These are phyloP conservation scores for Hylaea fasciaria DNA, from an alignment of 2,888 invertebrate genomes.

Conservation along the genomic window DNA sequence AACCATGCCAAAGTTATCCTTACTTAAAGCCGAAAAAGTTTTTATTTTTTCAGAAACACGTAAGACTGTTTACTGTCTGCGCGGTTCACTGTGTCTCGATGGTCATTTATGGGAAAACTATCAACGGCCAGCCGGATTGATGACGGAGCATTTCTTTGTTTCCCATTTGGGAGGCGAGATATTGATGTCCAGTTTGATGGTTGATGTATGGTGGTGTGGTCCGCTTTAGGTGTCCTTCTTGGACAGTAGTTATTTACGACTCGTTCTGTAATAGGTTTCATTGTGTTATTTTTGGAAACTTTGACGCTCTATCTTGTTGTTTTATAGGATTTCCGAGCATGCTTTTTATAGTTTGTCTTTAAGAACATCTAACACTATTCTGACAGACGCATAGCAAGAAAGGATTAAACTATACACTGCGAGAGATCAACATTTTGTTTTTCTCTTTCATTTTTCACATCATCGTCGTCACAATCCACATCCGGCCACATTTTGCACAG, in stretches of 20 bases:
- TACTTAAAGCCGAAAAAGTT: too few relatives aligned
- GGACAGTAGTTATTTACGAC: conserved; percentile 3
- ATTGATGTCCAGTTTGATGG: conserved; percentile 53
- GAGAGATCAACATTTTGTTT: too few relatives aligned
- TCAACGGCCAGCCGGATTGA: conserved; percentile 71
- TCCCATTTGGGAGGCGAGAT: conserved; percentile 56
- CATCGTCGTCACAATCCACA: too few relatives aligned
- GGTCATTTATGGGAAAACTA: conserved; percentile 83
- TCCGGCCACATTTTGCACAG: too few relatives aligned
- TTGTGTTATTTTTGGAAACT: neutral
- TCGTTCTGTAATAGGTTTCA: conserved; percentile 1
- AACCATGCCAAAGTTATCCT: too few relatives aligned
- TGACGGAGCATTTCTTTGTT: conserved; percentile 73
- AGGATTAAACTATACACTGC: too few relatives aligned
- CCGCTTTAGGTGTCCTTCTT: conserved; percentile 14
- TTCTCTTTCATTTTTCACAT: too few relatives aligned
- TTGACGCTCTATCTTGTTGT: too few relatives aligned
- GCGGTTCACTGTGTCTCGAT: neutral
- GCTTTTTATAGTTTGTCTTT: too few relatives aligned
- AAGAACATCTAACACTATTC: too few relatives aligned
- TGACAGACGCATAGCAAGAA: too few relatives aligned
- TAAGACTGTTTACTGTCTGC: conserved; percentile 5
- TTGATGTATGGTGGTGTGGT: conserved; percentile 46
- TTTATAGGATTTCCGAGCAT: too few relatives aligned
- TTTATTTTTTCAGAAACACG: neutral